Evolutionary conservation across 2,797 vertebrate genomes (phyloP).

Genomic region (Austrolebias charrua): DNA sequence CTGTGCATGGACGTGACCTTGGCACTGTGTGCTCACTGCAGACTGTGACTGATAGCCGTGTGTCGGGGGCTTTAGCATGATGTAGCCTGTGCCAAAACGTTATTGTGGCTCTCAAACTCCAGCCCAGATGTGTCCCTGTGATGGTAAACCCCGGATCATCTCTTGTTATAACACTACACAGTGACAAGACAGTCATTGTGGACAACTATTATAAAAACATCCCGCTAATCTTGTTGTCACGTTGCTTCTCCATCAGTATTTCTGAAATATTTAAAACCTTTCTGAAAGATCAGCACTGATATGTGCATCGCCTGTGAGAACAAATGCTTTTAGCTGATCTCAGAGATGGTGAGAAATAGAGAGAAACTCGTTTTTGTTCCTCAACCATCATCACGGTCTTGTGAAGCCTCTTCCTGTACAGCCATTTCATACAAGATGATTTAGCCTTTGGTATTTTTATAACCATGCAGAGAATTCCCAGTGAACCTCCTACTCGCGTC

Average conservation of each 20-base stretch:
- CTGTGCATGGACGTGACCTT: conserved; percentile 59
- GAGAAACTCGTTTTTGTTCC: conserved; percentile 6
- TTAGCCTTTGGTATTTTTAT: conserved; percentile 52
- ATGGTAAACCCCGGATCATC: conserved; percentile 9
- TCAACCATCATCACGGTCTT: conserved; percentile 16
- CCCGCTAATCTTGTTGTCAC: conserved; percentile 4
- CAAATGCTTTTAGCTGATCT: conserved; percentile 39
- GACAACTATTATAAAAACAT: conserved; percentile 3
- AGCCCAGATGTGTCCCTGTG: conserved; percentile 5
- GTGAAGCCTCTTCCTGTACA: conserved; percentile 32
- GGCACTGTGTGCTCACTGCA: conserved; percentile 42
- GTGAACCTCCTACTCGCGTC: conserved; percentile 40
- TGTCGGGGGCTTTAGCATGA: conserved; percentile 12
- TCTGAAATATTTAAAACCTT: conserved; percentile 12
- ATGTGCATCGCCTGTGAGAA: conserved; percentile 30
- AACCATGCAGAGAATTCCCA: conserved; percentile 44
- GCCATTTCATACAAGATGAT: conserved; percentile 25
- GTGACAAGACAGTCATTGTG: conserved; percentile 17
- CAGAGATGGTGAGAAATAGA: conserved; percentile 24
- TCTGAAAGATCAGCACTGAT: conserved; percentile 25
- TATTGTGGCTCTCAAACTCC: conserved; percentile 23
- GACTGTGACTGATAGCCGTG: conserved; percentile 36
- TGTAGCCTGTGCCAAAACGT: conserved; percentile 32
- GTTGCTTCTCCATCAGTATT: background rate
- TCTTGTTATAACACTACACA: conserved; percentile 20